Evolutionary conservation across 2,888 invertebrate species (phyloP).

Genomic region (Catocala sponsa): DNA sequence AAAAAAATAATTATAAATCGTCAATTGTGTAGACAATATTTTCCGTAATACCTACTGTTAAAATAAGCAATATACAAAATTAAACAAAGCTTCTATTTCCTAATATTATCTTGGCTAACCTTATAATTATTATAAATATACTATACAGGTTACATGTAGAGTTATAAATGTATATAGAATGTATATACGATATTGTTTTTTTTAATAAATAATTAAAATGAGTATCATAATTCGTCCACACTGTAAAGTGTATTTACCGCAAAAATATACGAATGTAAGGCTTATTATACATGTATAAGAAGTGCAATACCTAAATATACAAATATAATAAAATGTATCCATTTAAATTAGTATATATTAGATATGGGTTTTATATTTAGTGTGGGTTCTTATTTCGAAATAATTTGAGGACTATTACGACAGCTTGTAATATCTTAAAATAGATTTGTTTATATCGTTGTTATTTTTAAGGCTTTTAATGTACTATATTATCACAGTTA

Average conservation of each 20-base stretch:
- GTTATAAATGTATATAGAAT: constrained; percentile 44
- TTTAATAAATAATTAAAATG: constrained; percentile 43
- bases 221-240: constrained; percentile 83
- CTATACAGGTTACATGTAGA: constrained; percentile 36
- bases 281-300: constrained; percentile 37
- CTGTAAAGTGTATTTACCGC: constrained; percentile 70
- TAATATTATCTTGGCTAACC: constrained; percentile 36
- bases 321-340: constrained; percentile 9
- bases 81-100: constrained; percentile 42
- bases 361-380: background rate
- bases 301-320: constrained; percentile 23
- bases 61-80: constrained; percentile 49
- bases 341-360: constrained; percentile 12
- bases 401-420: too few species aligned
- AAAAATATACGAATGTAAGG: constrained; percentile 55
- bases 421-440: constrained; percentile 4
- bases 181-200: constrained; percentile 38
- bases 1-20: constrained; percentile 51
- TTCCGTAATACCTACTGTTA: constrained; percentile 45
- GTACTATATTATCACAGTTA: constrained; percentile 26
- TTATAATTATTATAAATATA: constrained; percentile 35
- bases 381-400: too few species aligned
- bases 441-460: constrained; percentile 5
- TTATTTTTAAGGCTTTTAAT: constrained; percentile 30
- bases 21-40: constrained; percentile 85